A percentile compares a stretch with the other conserved stretches of the same genome.
Conservation (phyloP, 2,797 vertebrate genomes). For the Eurystomus glaucurus region DNA sequence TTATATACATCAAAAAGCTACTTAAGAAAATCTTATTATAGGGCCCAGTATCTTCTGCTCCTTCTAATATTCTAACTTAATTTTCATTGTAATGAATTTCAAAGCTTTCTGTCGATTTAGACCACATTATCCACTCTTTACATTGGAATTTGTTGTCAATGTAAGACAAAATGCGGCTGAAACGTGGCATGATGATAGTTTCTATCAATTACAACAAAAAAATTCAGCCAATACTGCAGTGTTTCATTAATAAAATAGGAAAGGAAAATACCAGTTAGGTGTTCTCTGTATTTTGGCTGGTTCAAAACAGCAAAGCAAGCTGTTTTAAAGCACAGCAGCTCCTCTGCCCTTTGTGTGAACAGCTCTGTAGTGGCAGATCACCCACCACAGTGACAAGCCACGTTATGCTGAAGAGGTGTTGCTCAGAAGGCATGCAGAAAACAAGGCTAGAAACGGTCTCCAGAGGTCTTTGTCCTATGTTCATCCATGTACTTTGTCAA, state of each 20-base stretch:
- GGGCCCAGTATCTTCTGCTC: not conserved
- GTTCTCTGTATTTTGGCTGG: not conserved
- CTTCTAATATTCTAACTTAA: not conserved
- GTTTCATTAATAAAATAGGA: not conserved
- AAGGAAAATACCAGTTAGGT: not conserved
- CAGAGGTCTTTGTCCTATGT: not conserved
- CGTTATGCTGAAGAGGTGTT: not conserved
- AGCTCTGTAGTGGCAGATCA: not conserved
- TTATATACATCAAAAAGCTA: not conserved
- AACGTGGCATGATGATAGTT: not conserved
- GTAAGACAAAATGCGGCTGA: not conserved
- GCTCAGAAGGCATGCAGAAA: not conserved
- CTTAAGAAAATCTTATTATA: not conserved
- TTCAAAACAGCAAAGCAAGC: not conserved
- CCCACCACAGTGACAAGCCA: accelerated
- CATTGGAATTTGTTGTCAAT: not conserved
- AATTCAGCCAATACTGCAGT: not conserved
- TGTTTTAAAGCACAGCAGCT: not conserved
- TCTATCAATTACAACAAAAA: not conserved
- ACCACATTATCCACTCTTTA: not conserved
- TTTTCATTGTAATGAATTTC: not conserved
- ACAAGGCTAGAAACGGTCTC: not conserved
- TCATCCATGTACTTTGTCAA: not conserved
- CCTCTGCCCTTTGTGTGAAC: not conserved
- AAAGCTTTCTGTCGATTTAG: not conserved